Percentiles rank a stretch among this genome's conserved stretches.
Conservation (phyloP, 2,888 invertebrate species). For the Nemapogon koenigi region DNA sequence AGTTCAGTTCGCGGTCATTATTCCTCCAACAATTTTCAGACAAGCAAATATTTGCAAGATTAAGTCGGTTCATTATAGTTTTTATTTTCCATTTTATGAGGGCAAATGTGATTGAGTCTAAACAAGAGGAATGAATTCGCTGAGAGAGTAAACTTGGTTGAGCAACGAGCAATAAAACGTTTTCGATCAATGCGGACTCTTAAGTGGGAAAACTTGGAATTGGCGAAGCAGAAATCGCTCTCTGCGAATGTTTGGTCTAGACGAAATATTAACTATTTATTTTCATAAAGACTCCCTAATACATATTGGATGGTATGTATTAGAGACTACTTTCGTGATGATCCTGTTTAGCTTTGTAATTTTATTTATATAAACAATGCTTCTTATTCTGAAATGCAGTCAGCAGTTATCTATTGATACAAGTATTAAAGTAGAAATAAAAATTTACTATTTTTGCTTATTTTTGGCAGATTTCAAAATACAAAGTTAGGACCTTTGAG, state of each 20-base stretch:
- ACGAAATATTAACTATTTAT: conserved; percentile 55
- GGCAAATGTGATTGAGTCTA: conserved; percentile 48
- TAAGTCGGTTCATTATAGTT: conserved; percentile 48
- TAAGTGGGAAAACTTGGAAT: conserved; percentile 45
- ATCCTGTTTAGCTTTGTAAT: neutral
- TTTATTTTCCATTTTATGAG: conserved; percentile 48
- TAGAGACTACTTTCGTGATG: neutral
- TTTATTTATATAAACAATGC: conserved; percentile 1
- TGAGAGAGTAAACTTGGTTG: conserved; percentile 21
- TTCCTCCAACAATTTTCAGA: conserved; percentile 23
- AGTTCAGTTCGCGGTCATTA: conserved; percentile 28
- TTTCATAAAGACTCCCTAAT: conserved; percentile 27
- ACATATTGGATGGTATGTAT: conserved; percentile 2
- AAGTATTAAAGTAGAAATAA: no score
- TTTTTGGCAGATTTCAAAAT: no score
- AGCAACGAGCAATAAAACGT: conserved; percentile 40
- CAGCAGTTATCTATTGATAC: no score
- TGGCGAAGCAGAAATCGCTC: conserved; percentile 38
- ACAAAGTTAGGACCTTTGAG: no score
- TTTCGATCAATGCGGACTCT: conserved; percentile 35
- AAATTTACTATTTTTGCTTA: no score
- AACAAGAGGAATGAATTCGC: conserved; percentile 43
- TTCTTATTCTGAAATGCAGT: no score
- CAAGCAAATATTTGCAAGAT: conserved; percentile 47
- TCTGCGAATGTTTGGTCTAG: conserved; percentile 48